Evolutionary conservation across 1,140 invertebrate species (phyloP).

Genomic region (Zaprionus gabonicus): DNA sequence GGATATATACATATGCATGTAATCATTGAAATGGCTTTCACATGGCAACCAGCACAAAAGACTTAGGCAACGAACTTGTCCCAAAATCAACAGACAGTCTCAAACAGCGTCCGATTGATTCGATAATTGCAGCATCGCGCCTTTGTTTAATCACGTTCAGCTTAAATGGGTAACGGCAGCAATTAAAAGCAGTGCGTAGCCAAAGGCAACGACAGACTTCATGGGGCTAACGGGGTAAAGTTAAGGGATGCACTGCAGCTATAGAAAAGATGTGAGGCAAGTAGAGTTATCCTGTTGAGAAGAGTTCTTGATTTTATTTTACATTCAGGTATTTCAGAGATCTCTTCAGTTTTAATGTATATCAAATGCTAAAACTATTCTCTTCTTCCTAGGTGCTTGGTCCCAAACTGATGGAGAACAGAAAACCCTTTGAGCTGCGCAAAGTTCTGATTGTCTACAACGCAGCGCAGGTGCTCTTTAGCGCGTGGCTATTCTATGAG

Average conservation of each 20-base stretch:
- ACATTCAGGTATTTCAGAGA: no score
- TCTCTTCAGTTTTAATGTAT: no score
- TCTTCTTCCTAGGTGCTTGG: conserved; percentile 87
- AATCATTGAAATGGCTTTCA: conserved; percentile 79
- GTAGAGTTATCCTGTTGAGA: no score
- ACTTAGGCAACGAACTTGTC: conserved; percentile 79
- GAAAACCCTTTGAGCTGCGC: conserved; percentile 93
- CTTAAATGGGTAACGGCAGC: conserved; percentile 30
- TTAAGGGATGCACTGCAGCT: no score
- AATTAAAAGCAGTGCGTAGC: conserved; percentile 49
- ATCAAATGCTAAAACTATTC: no score
- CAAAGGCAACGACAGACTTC: neutral
- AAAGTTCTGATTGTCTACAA: conserved; percentile 94
- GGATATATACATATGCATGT: conserved; percentile 32
- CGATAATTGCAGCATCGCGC: conserved; percentile 72
- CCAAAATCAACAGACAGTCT: conserved; percentile 67
- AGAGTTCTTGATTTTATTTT: no score
- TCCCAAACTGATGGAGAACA: conserved; percentile 94
- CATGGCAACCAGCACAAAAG: conserved; percentile 73
- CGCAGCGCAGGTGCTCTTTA: conserved; percentile 93
- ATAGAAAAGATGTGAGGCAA: no score
- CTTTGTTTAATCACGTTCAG: conserved; percentile 53
- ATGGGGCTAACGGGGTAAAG: neutral
- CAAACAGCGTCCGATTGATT: conserved; percentile 54
- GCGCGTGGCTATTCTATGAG: conserved; percentile 93